A percentile compares a stretch with the other conserved stretches of the same genome.
These are phyloP conservation scores for Conus canariensis DNA, from an alignment of 2,888 invertebrate genomes.

Conservation along the genomic window DNA sequence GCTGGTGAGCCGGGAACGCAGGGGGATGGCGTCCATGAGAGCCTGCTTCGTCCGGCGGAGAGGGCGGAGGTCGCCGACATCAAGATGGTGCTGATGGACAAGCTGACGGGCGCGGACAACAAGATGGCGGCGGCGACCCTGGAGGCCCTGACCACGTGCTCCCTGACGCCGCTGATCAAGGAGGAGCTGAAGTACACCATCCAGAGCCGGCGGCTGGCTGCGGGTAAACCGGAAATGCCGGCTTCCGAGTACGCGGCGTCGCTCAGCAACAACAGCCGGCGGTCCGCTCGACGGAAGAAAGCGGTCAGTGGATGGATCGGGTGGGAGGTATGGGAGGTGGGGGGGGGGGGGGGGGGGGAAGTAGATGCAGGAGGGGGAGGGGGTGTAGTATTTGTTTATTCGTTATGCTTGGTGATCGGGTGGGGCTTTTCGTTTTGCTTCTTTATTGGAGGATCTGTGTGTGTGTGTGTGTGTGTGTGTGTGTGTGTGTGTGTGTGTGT, in stretches of 20 bases:
- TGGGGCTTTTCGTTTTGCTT: too few species aligned
- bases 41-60: not conserved
- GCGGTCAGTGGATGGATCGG: not conserved
- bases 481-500: not conserved
- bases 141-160: constrained; percentile 49
- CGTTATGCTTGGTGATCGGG: not conserved
- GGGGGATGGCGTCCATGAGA: too few species aligned
- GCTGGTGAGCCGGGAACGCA: too few species aligned
- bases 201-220: constrained; percentile 58
- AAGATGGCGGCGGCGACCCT: constrained; percentile 49
- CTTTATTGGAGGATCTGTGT: not conserved
- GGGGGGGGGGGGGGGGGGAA: too few species aligned
- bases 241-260: not conserved
- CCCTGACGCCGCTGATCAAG: constrained; percentile 59
- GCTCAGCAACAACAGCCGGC: not conserved
- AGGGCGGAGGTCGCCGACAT: not conserved
- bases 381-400: not conserved
- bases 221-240: constrained; percentile 64
- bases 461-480: constrained; percentile 14
- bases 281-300: not conserved
- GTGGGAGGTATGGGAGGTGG: too few species aligned
- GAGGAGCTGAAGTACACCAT: constrained; percentile 65
- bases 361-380: too few species aligned
- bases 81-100: not conserved
- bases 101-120: constrained; percentile 33